Conservation (phyloP, 1,140 invertebrate species). For the Caenorhabditis inopinata region DNA sequence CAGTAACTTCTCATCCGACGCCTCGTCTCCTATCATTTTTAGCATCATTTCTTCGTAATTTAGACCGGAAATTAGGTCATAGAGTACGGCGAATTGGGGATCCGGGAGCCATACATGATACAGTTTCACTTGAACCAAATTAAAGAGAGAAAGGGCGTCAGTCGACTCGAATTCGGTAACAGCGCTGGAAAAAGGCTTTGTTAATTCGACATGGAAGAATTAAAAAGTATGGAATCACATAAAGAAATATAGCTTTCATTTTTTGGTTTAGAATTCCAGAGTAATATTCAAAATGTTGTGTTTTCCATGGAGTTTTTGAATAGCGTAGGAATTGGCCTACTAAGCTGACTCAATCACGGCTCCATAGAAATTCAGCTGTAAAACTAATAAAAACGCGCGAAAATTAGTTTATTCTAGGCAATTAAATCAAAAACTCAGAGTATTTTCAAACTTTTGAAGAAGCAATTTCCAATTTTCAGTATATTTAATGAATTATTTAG, state of each 20-base stretch:
- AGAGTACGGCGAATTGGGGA: background rate
- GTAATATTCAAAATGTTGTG: no score
- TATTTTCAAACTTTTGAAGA: no score
- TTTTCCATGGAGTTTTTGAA: no score
- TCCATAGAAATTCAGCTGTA: no score
- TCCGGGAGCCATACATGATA: slow-evolving; percentile 20
- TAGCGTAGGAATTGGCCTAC: no score
- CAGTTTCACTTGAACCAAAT: background rate
- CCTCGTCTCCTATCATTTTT: background rate
- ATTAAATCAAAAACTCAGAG: background rate
- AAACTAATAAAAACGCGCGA: no score
- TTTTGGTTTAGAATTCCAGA: no score
- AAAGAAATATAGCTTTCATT: no score
- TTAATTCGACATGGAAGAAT: no score
- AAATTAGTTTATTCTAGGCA: no score
- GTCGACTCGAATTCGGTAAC: background rate
- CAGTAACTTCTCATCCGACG: background rate
- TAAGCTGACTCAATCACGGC: no score
- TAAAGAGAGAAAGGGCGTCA: background rate
- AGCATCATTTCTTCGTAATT: background rate
- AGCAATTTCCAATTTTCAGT: background rate
- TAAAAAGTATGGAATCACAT: no score
- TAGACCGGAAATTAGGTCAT: background rate
- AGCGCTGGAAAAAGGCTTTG: background rate
- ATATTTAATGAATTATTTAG: background rate